Evolutionary conservation across 2,888 invertebrate species (phyloP).

Genomic region (Drosophila rubida): DNA sequence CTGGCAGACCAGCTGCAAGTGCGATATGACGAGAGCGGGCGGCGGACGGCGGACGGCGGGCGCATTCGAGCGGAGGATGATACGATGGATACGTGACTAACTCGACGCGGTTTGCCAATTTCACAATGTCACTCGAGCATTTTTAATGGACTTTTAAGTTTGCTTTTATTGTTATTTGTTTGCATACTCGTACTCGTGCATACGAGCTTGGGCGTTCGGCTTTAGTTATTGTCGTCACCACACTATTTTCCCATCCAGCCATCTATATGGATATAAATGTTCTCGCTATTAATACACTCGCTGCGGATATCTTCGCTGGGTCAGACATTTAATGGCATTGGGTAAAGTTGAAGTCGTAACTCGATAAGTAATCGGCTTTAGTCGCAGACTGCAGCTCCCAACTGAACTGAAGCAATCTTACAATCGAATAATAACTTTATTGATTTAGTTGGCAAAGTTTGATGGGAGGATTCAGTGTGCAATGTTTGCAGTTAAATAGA

Average conservation of each 20-base stretch:
- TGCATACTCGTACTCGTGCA: constrained; percentile 31
- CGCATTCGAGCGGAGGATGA: neutral
- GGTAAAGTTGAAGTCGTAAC: constrained; percentile 3
- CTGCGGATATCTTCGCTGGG: neutral
- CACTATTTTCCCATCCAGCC: constrained; percentile 21
- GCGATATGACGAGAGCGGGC: neutral
- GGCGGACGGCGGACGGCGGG: too few relatives aligned
- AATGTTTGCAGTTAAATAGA: neutral
- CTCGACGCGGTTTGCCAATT: constrained; percentile 65
- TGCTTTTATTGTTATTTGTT: constrained; percentile 68
- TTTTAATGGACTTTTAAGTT: constrained; percentile 82
- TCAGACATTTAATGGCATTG: neutral
- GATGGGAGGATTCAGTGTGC: neutral
- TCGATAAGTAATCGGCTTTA: neutral
- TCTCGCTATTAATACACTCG: constrained; percentile 15
- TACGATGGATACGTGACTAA: constrained; percentile 45
- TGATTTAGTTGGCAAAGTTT: neutral
- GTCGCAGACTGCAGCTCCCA: neutral
- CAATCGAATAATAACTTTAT: neutral
- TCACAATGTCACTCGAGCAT: constrained; percentile 69
- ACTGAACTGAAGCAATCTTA: neutral
- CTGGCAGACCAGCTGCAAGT: constrained; percentile 26
- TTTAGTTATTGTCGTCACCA: constrained; percentile 20
- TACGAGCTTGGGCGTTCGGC: constrained; percentile 21
- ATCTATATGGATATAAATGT: constrained; percentile 19